Conservation (phyloP, 2,113 vertebrate genomes). For the Suricata suricatta region DNA sequence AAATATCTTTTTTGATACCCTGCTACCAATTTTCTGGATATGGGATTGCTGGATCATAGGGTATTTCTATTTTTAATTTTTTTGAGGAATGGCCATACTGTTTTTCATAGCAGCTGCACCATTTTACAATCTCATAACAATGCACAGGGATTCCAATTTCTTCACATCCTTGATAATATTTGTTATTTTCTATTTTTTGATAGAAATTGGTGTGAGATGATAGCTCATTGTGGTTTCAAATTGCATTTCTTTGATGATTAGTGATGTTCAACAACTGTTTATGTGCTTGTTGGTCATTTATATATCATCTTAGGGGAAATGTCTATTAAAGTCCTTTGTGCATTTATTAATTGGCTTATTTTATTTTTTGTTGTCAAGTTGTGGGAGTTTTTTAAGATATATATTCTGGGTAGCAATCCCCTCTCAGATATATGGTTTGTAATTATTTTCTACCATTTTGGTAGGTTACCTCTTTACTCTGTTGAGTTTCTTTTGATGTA, state of each 20-base stretch:
- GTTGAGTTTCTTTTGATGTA: not conserved
- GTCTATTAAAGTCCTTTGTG: not conserved
- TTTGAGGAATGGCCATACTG: not conserved
- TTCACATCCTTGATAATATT: not conserved
- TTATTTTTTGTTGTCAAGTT: not conserved
- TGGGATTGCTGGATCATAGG: not conserved
- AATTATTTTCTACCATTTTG: not conserved
- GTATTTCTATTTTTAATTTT: not conserved
- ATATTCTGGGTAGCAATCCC: not conserved
- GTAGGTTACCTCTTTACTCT: not conserved
- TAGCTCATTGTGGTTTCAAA: not conserved
- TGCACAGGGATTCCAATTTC: not conserved
- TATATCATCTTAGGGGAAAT: not conserved
- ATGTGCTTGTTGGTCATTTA: not conserved
- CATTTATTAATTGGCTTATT: not conserved
- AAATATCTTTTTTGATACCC: not conserved
- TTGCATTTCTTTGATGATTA: not conserved
- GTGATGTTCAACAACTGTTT: not conserved
- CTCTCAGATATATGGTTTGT: not conserved
- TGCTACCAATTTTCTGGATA: not conserved
- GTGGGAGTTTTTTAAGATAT: not conserved
- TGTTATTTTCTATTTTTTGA: not conserved
- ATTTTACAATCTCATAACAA: not conserved
- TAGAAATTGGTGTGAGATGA: not conserved
- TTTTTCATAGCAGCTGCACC: not conserved